Percentiles rank a stretch among this genome's conserved stretches.
Conservation (phyloP, 1,140 invertebrate species). For the Drosophila arizonae region DNA sequence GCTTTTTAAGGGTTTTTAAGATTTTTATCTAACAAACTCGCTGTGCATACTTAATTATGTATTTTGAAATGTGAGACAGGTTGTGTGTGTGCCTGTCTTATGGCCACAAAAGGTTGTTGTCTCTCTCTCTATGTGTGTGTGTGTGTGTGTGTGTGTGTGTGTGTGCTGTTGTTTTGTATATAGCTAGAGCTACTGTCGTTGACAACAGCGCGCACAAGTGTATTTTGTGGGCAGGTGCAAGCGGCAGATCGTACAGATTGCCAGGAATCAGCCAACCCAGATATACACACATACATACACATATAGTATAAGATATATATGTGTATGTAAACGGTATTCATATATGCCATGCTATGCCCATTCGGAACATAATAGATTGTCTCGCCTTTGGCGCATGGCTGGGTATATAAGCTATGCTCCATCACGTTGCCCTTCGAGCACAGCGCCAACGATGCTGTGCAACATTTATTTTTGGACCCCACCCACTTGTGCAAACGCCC, state of each 20-base stretch:
- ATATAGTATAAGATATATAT: background rate
- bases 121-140: constrained; percentile 36
- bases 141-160: constrained; percentile 36
- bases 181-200: constrained; percentile 65
- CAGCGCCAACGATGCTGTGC: constrained; percentile 24
- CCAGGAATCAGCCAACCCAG: constrained; percentile 1
- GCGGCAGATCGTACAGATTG: constrained; percentile 45
- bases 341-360: background rate
- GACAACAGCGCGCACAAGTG: constrained; percentile 55
- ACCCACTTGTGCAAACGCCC: constrained; percentile 21
- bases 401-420: constrained; percentile 7
- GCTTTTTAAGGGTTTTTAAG: constrained; percentile 82
- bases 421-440: constrained; percentile 38
- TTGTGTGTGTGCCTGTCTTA: constrained; percentile 36
- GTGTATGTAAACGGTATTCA: background rate
- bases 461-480: constrained; percentile 24
- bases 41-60: constrained; percentile 82
- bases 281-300: background rate
- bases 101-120: constrained; percentile 37
- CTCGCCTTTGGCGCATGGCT: background rate
- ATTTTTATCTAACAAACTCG: constrained; percentile 82
- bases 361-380: constrained; percentile 15
- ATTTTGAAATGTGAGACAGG: constrained; percentile 81
- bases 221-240: constrained; percentile 62
- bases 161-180: constrained; percentile 27